Evolutionary conservation across 2,888 invertebrate genomes (phyloP).

Genomic region (Emmelina monodactyla): DNA sequence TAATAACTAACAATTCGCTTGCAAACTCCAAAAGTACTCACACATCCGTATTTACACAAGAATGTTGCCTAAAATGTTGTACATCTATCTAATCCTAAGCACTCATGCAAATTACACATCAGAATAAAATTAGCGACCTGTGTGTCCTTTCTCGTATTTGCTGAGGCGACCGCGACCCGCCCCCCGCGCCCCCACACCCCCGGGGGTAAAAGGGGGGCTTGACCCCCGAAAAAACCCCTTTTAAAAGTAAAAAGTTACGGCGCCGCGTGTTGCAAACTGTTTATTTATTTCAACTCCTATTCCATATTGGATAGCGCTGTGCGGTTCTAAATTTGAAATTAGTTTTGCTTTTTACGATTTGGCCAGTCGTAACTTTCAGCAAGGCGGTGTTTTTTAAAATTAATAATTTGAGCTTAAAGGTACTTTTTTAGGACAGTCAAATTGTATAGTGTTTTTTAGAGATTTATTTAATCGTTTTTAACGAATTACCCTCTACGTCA

Average conservation of each 20-base stretch:
- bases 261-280: conserved; percentile 8
- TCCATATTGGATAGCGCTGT: background rate
- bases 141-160: conserved; percentile 32
- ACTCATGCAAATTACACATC: conserved; percentile 14
- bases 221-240: conserved; percentile 16
- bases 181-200: conserved; percentile 4
- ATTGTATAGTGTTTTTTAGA: too few species aligned
- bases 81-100: conserved; percentile 20
- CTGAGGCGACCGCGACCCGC: conserved; percentile 27
- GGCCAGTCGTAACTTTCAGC: too few species aligned
- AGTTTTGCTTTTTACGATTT: too few species aligned
- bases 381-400: too few species aligned
- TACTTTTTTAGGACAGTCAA: too few species aligned
- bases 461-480: too few species aligned
- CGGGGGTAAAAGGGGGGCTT: conserved; percentile 3
- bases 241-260: conserved; percentile 19
- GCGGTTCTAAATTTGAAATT: too few species aligned
- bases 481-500: too few species aligned
- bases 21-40: too few species aligned
- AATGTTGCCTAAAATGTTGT: background rate
- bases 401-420: too few species aligned
- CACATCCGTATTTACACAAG: too few species aligned
- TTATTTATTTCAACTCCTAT: conserved; percentile 1
- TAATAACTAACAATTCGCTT: too few species aligned
- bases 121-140: conserved; percentile 35